A percentile compares a stretch with the other conserved stretches of the same genome.
These are phyloP conservation scores for Distichodus sexfasciatus DNA, from an alignment of 2,797 vertebrate genomes.

Conservation along the genomic window DNA sequence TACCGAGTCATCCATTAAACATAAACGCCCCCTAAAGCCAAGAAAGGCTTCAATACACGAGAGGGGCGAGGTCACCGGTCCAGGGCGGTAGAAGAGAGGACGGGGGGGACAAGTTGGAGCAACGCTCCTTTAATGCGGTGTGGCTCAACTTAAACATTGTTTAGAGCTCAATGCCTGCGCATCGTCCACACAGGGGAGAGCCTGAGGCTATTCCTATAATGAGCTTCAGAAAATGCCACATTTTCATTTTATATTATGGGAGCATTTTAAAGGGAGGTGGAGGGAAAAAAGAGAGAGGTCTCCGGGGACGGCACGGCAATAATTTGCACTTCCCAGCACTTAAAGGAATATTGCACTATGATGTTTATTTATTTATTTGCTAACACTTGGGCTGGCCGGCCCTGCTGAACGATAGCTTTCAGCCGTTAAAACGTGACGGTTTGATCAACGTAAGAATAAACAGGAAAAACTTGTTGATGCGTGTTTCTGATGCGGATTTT, in stretches of 20 bases:
- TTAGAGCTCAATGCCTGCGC: conserved; percentile 76
- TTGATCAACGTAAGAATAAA: neutral
- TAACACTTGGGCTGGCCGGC: neutral
- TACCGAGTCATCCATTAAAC: conserved; percentile 72
- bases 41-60: conserved; percentile 69
- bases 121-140: conserved; percentile 64
- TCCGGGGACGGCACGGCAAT: conserved; percentile 35
- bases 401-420: neutral
- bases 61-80: conserved; percentile 61
- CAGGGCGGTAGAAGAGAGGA: conserved; percentile 31
- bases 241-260: conserved; percentile 53
- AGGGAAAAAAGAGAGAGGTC: conserved; percentile 34
- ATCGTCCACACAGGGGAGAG: conserved; percentile 66
- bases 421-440: neutral
- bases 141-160: conserved; percentile 72
- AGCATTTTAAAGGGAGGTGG: conserved; percentile 41
- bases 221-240: conserved; percentile 60
- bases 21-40: conserved; percentile 73
- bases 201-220: conserved; percentile 67
- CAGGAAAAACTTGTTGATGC: neutral
- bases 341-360: conserved; percentile 14
- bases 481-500: neutral
- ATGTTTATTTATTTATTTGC: conserved; percentile 1
- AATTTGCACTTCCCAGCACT: conserved; percentile 20
- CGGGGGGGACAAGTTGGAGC: conserved; percentile 5